Conservation (phyloP, 2,113 vertebrate genomes). For the Meriones unguiculatus region DNA sequence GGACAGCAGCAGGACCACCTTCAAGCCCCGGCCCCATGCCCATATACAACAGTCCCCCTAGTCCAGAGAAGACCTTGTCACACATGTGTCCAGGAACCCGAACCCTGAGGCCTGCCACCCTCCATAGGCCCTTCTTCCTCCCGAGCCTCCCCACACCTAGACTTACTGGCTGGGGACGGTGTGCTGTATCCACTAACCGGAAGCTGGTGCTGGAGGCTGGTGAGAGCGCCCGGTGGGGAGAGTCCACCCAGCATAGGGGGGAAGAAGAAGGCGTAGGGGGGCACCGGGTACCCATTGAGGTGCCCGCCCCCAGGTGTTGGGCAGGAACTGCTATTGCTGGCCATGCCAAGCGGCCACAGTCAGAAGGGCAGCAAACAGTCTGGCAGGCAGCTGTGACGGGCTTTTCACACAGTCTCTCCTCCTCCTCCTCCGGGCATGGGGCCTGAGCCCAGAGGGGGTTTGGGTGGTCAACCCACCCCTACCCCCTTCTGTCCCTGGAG, state of each 20-base stretch:
- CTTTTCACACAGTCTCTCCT: conserved; percentile 80
- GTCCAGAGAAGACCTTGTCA: not conserved
- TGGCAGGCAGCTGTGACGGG: not conserved
- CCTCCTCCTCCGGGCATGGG: conserved; percentile 67
- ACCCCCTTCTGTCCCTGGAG: conserved; percentile 46
- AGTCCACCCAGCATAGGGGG: conserved; percentile 96
- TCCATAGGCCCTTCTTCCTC: not conserved
- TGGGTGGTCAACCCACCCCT: conserved; percentile 71
- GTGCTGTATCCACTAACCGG: conserved; percentile 98
- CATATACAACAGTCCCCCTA: not conserved
- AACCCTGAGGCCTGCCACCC: not conserved
- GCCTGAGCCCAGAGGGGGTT: conserved; percentile 69
- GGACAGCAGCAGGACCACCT: not conserved
- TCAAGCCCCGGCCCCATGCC: not conserved
- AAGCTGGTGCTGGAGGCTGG: conserved; percentile 91
- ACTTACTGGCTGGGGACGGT: conserved; percentile 98
- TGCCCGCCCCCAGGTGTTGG: conserved; percentile 90
- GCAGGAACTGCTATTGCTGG: conserved; percentile 96
- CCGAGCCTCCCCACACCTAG: rapidly evolving
- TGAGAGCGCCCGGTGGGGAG: conserved; percentile 91
- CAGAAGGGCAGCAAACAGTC: conserved; percentile 63
- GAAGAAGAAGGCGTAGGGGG: conserved; percentile 98
- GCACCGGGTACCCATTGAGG: conserved; percentile 95
- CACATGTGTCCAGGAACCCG: not conserved
- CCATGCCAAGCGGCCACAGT: conserved; percentile 88